These are phyloP conservation scores for Rhabditoides inermis DNA, from an alignment of 2,888 invertebrate genomes.

Conservation along the genomic window DNA sequence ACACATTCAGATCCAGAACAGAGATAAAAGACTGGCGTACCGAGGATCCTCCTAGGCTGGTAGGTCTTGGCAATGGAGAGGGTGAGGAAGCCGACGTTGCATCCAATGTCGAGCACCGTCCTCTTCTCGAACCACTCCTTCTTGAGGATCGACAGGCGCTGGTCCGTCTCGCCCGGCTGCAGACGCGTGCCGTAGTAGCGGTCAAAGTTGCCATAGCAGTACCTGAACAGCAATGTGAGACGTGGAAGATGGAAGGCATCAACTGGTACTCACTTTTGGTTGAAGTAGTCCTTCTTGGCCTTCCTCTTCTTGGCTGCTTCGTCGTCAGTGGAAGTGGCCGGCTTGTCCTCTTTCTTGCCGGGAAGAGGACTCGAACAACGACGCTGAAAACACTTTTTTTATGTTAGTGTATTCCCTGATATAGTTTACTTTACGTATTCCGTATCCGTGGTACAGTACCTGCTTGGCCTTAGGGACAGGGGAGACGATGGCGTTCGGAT, in stretches of 20 bases:
- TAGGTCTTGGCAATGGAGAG: slow-evolving; percentile 78
- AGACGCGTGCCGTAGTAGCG: slow-evolving; percentile 92
- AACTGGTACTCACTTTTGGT: slow-evolving; percentile 22
- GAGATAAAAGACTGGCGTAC: too few species aligned
- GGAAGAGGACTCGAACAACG: too few species aligned
- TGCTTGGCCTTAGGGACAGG: too few species aligned
- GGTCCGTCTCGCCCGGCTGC: slow-evolving; percentile 64
- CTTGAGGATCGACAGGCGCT: slow-evolving; percentile 70
- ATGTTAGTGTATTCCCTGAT: too few species aligned
- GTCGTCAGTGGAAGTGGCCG: too few species aligned
- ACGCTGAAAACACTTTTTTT: too few species aligned
- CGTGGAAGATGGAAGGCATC: neutral
- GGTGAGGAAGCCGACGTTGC: slow-evolving; percentile 91
- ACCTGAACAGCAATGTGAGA: slow-evolving; percentile 52
- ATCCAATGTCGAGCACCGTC: slow-evolving; percentile 85
- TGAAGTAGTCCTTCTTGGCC: slow-evolving; percentile 26
- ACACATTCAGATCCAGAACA: too few species aligned
- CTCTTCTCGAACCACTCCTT: slow-evolving; percentile 74
- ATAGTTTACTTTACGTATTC: too few species aligned
- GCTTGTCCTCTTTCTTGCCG: too few species aligned
- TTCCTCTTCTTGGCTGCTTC: slow-evolving; percentile 5
- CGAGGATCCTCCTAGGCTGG: slow-evolving; percentile 71
- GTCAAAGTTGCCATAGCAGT: slow-evolving; percentile 88
- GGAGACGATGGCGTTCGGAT: too few species aligned
- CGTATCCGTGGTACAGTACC: too few species aligned